Percentiles rank a stretch among this genome's conserved stretches.
These are phyloP conservation scores for Ibidorhyncha struthersii DNA, from an alignment of 2,113 vertebrate species.

Conservation along the genomic window DNA sequence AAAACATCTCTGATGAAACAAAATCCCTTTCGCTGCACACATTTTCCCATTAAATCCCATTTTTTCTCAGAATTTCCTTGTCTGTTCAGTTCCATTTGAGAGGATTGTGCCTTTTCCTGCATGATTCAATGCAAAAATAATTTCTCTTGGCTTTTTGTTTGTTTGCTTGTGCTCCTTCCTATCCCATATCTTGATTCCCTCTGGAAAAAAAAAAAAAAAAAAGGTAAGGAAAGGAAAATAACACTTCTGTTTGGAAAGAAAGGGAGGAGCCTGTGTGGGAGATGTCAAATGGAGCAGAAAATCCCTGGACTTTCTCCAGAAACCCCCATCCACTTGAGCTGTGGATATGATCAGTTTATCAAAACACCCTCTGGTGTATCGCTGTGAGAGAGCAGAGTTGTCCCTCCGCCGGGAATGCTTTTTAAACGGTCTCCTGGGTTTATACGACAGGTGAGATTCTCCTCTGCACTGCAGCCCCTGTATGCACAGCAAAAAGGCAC, in stretches of 20 bases:
- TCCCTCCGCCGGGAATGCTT: fast-evolving
- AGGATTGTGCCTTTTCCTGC: background rate
- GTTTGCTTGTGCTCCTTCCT: background rate
- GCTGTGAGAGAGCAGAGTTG: background rate
- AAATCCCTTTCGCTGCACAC: background rate
- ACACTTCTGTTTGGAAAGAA: background rate
- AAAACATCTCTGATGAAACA: background rate
- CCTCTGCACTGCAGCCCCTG: background rate
- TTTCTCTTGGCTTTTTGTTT: slow-evolving; percentile 34
- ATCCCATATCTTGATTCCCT: background rate
- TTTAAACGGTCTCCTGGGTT: background rate
- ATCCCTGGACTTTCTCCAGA: slow-evolving; percentile 64
- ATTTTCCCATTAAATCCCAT: background rate
- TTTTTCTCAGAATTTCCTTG: background rate
- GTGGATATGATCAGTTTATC: slow-evolving; percentile 39
- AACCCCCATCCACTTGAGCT: slow-evolving; percentile 53
- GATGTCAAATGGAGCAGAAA: slow-evolving; percentile 44
- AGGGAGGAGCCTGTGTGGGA: slow-evolving; percentile 34
- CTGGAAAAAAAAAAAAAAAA: background rate
- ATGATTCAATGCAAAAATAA: background rate
- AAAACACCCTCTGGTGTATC: slow-evolving; percentile 31
- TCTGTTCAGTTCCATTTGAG: background rate
- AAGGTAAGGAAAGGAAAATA: background rate
- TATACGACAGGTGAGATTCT: background rate
- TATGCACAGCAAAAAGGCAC: background rate